phyloP scores from a whole-genome alignment of 1,140 invertebrate species.

The Thaumatotibia leucotreta region DNA sequence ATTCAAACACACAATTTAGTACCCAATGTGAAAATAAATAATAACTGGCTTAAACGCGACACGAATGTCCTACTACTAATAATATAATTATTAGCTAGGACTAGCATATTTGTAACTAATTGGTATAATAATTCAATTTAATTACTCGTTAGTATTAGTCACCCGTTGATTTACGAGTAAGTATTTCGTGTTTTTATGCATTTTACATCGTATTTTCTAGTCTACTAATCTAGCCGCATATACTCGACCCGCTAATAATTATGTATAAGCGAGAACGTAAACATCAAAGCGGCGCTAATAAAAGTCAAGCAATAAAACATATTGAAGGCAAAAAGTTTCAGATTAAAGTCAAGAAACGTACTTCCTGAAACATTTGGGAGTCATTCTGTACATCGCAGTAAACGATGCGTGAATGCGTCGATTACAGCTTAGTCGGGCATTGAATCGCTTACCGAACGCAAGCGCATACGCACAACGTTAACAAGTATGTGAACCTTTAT shows the following conservation, averaged over 20 bases:
- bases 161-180: too few species aligned
- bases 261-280: not conserved
- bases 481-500: not conserved
- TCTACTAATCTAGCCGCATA: not conserved
- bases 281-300: not conserved
- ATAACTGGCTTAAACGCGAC: too few species aligned
- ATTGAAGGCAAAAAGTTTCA: not conserved
- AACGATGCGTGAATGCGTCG: not conserved
- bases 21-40: too few species aligned
- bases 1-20: too few species aligned
- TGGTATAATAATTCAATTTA: too few species aligned
- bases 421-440: not conserved
- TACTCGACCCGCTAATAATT: too few species aligned
- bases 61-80: too few species aligned
- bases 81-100: too few species aligned
- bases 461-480: not conserved
- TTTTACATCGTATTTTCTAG: not conserved
- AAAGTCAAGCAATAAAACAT: not conserved
- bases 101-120: too few species aligned
- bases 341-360: not conserved
- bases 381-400: not conserved
- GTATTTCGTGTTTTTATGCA: not conserved
- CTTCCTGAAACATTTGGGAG: not conserved
- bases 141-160: too few species aligned
- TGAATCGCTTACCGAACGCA: not conserved